Evolutionary conservation across 2,113 vertebrate species (phyloP), one percentile per base, ranked within the genome.

Genomic region (Pipa parva): DNA sequence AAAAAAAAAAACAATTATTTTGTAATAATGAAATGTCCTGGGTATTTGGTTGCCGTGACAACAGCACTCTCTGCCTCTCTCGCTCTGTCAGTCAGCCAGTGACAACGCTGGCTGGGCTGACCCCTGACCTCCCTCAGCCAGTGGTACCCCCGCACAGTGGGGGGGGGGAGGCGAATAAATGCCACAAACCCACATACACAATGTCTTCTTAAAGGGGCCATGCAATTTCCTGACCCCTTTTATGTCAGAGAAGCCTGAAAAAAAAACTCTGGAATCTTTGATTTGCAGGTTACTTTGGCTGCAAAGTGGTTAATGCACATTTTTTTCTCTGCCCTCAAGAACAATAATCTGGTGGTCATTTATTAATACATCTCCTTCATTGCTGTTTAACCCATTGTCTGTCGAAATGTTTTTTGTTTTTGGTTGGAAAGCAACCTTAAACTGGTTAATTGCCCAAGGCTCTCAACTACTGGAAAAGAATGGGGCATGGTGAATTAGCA

Each of bases 1-100:
- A 69, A 69, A 69, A n/a, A 68, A 63, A 69, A 69, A 69, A 58
- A 69, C 66, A 69, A 69, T 69, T 69, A 69, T 69, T 69, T 69
- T 69, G 66, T 69, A 69, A 69, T 69, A 69, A 69, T 69, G 66
- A 61, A 69, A 69, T 69, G 66, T 69, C 66, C 66, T 69, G 66
- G 66, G 66, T 69, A 69, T 69, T 69, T 57, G 56, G 66, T 69
- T 69, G 57, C 66, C 66, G 48, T 69, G 66, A 69, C 66, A 69
- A 69, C 57, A 69, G 66, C 66, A 69, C 57, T 69, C 57, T 69
- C 57, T 54, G 37, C 57, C 66, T 69, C 66, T 59, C 64, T 68
- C 64, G 64, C 64, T 68, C 66, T 48, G 66, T 69, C 66, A 69
- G 57, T 69, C 66, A 69, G 66, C 66, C 66, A 69, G 66, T 69